Base-by-base conservation (phyloP, 2,113 vertebrate species). In the Equus quagga region DNA sequence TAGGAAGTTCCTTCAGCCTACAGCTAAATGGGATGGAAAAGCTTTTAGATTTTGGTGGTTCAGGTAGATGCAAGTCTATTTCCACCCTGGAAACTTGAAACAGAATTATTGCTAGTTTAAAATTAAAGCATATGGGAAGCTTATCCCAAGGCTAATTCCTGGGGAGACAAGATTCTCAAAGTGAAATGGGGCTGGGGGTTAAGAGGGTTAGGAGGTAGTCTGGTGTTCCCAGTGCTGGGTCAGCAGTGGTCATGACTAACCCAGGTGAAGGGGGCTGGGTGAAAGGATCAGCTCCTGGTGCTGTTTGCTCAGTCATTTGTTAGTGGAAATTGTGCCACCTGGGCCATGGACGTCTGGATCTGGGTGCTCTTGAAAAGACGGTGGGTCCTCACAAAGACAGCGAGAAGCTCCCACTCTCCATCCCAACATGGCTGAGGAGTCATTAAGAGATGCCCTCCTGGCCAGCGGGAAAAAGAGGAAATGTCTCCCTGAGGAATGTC, bases 51-150 rank as follows among this genome's bases (percentile, higher is more conserved):
- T 91, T 97, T 5, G 14, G 33, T 89, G 23, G 28, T 67, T 2
- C 0, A n/a, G 44, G 51, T 54, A 51, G 64, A 75, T 10, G 46
- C 8, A 51, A 79, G 17, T 64, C 60, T 85, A 36, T 83, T 87
- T 97, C 19, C 65, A 10, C 17, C 9, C 9, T 70, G n/a, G 33
- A 85, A 89, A 70, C 18, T 28, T 87, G 51, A 93, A 85, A 62
- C 8, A 72, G 23, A 92, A 64, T 89, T 58, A 41, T 51, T 92
- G 41, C 49, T 81, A 49, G 28, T 79, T 95, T 75, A 95, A 84
- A 96, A 67, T 36, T 33, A 86, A 89, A 90, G 12, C 12, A 51
- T 56, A 64, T 5, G 73, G 62, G 56, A 96, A 89, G 72, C 12
- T 41, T 78, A 82, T 46, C 28, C 51, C 24, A 60, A 21, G 72